Conservation (phyloP, 2,888 invertebrate species). For the Lepeophtheirus nordmannii region DNA sequence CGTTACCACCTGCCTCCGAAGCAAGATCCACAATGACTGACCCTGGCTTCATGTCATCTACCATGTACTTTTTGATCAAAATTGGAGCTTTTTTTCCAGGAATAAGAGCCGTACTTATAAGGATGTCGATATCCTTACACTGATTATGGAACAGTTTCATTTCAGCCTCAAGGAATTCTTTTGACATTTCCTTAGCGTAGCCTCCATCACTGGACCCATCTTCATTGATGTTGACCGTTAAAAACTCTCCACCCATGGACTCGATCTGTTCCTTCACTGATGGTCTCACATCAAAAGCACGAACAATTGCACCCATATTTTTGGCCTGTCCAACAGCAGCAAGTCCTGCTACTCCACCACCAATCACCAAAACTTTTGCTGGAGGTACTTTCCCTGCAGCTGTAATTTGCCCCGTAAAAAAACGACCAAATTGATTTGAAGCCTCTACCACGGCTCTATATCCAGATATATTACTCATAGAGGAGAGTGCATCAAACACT, state of each 20-base stretch:
- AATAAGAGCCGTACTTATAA: conserved; percentile 76
- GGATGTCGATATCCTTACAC: conserved; percentile 63
- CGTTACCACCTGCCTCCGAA: conserved; percentile 71
- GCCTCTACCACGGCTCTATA: conserved; percentile 78
- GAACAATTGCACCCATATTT: conserved; percentile 73
- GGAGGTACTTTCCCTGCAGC: conserved; percentile 78
- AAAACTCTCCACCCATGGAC: conserved; percentile 71
- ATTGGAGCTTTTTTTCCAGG: conserved; percentile 65
- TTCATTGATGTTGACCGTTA: conserved; percentile 56
- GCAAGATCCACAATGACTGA: conserved; percentile 78
- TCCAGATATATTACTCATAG: conserved; percentile 79
- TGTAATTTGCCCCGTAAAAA: conserved; percentile 81
- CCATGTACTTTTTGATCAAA: conserved; percentile 54
- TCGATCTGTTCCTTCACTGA: conserved; percentile 70
- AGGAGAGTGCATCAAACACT: conserved; percentile 68
- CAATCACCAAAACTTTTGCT: conserved; percentile 69
- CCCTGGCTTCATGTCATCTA: conserved; percentile 62
- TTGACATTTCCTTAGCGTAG: conserved; percentile 71
- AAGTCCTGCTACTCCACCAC: conserved; percentile 75
- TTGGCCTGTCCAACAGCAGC: conserved; percentile 68
- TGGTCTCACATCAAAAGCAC: conserved; percentile 70
- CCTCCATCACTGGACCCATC: conserved; percentile 42
- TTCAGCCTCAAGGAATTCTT: conserved; percentile 69
- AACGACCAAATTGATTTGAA: conserved; percentile 72
- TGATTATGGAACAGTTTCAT: conserved; percentile 71